Evolutionary conservation across 2,113 vertebrate genomes (phyloP).

Genomic region (Sceloporus tristichus): DNA sequence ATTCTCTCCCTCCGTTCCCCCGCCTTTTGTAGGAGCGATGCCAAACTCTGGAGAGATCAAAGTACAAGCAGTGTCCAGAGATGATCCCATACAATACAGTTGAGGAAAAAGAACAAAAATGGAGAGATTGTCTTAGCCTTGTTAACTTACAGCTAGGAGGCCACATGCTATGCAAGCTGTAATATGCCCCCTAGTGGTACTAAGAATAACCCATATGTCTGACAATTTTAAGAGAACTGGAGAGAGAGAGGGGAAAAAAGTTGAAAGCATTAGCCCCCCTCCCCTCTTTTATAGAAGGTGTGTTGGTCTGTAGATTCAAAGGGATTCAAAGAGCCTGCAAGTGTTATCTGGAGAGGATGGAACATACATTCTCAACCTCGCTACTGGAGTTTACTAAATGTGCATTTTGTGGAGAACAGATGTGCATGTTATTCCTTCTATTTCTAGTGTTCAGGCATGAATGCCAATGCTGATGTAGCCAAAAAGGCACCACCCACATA

Average conservation of each 20-base stretch:
- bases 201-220: not conserved
- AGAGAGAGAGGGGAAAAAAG: not conserved
- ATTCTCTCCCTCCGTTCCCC: not conserved
- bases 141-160: conserved; percentile 24
- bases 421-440: not conserved
- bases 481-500: not conserved
- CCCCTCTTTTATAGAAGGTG: not conserved
- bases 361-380: not conserved
- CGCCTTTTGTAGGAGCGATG: conserved; percentile 51
- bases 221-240: not conserved
- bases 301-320: not conserved
- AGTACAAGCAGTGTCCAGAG: conserved; percentile 66
- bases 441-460: not conserved
- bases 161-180: conserved; percentile 43
- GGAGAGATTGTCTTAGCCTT: not conserved
- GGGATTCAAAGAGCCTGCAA: not conserved
- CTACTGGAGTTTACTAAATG: not conserved
- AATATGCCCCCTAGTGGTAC: conserved; percentile 70
- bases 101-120: conserved; percentile 7
- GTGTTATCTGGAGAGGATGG: not conserved
- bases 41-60: conserved; percentile 75
- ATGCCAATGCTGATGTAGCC: not conserved
- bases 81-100: conserved; percentile 67
- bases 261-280: not conserved
- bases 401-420: not conserved